Base-by-base conservation (phyloP, 2,797 vertebrate genomes). In the Eutrigla gurnardus region DNA sequence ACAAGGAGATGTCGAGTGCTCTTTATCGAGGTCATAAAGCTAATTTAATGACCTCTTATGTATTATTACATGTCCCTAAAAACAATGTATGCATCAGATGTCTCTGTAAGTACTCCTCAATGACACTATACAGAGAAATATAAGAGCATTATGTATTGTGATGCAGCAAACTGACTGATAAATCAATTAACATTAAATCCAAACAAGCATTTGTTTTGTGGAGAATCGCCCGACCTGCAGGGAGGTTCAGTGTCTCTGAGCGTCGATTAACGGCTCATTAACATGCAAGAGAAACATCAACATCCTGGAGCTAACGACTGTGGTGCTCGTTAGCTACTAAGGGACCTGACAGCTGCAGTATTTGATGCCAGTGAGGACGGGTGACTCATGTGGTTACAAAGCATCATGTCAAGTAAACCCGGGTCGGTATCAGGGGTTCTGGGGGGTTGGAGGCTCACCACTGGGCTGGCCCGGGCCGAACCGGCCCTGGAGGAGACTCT, bases 391-490 rank as follows among this genome's bases (percentile, higher is more conserved):
- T 54, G 40, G 33, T 53, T 52, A 52, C 39, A 53, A n/a, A 72
- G 46, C 58, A 37, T 33, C 33, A 37, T 47, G 32, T 15, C 47
- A 7, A 14, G 10, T 4, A 65, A 76, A 57, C 33, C 7, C 14
- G 64, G 4, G 25, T 15, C 11, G 2, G 46, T 6, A 45, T 37
- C 7, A 14, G 43, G 4, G 47, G 63, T 59, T 60, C 10, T 71
- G 65, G 57, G 74, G 47, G 47, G 17, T 18, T 11, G 68, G 9
- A 9, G 69, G 80, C 98, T 99, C 96, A 99, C 98, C 98, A 98
- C 96, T 37, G 97, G 97, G 88, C 97, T 99, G 93, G 96, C 89
- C 7, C 96, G 96, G 63, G 96, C 96, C 47, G 97, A 98, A 84
- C 95, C 96, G 88, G 97, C 95, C 93, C 97, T 95, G 90, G 97